Evolutionary conservation across 2,113 vertebrate species (phyloP), one percentile per base, ranked within the genome.

Genomic region (Gallinago media): DNA sequence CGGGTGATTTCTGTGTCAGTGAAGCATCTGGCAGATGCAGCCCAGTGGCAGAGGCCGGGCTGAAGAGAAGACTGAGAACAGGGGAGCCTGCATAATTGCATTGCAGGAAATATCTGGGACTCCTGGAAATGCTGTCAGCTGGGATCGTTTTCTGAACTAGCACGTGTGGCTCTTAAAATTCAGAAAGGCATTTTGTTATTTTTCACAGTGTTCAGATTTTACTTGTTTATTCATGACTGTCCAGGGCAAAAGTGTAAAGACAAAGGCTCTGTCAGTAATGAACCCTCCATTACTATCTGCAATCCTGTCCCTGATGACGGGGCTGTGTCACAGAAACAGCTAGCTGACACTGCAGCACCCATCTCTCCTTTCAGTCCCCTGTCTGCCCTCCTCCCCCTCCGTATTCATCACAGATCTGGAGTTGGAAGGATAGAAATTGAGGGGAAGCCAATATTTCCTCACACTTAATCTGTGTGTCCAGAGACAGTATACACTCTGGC

Each of bases 111-210:
- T 95, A 92, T 80, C 78, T 73, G 47, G 81, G 78, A 81, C 66
- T 96, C 42, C 59, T 95, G 88, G 67, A 95, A 93, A 82, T 79
- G 47, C 81, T 93, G 81, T 87, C 88, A 92, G 59, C 59, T 71
- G 83, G 63, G 55, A 90, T 80, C 2, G 5, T 85, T 92, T 71
- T 75, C 75, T 36, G 72, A 95, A 83, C 55, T 67, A 77, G 26
- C 59, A 77, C 1, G 3, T 55, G 50, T 83, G 27, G 42, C 79
- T 92, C 47, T 93, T 88, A 83, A 94, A 93, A 95, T 93, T 95
- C 82, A 84, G 68, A 76, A 94, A 47, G 46, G 15, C 31, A 26
- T 84, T 91, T 92, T 83, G 29, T 95, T 92, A 59, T 94, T 94
- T 96, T 94, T 94, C 78, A 70, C 38, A 27, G 17, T 52, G 59